Percentiles rank a stretch among this genome's conserved stretches.
phyloP scores from a whole-genome alignment of 2,888 invertebrate genomes.

The Nineta flava region DNA sequence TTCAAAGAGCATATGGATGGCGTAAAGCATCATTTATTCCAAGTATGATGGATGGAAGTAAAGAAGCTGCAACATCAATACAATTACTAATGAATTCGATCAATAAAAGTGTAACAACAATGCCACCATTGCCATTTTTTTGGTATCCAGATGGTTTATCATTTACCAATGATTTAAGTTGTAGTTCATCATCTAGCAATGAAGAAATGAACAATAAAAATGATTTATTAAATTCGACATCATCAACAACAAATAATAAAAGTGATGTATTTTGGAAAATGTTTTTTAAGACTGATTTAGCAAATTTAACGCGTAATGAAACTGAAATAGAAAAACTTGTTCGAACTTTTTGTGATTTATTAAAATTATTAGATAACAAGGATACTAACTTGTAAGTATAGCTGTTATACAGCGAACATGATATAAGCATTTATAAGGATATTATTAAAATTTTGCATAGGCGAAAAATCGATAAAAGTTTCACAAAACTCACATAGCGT shows the following conservation, averaged over 20 bases:
- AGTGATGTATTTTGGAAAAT: slow-evolving; percentile 4
- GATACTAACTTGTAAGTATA: slow-evolving; percentile 74
- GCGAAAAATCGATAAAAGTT: too few species aligned
- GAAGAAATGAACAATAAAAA: neutral
- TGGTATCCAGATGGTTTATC: slow-evolving; percentile 41
- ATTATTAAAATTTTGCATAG: too few species aligned
- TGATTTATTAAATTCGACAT: neutral
- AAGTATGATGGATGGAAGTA: slow-evolving; percentile 34
- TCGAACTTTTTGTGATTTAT: slow-evolving; percentile 43
- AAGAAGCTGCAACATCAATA: slow-evolving; percentile 34
- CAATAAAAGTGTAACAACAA: slow-evolving; percentile 21
- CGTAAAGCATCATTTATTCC: slow-evolving; percentile 30
- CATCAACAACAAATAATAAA: neutral
- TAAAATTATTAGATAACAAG: slow-evolving; percentile 64
- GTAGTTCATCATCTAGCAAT: slow-evolving; percentile 7
- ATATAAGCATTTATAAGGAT: too few species aligned
- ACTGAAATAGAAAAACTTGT: slow-evolving; percentile 30
- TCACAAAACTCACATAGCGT: too few species aligned
- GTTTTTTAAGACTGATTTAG: neutral
- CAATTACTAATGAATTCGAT: slow-evolving; percentile 46
- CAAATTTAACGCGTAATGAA: neutral
- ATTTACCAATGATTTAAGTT: slow-evolving; percentile 15
- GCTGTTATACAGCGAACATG: too few species aligned
- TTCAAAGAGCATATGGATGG: slow-evolving; percentile 45
- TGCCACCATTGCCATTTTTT: slow-evolving; percentile 42